Evolutionary conservation across 2,797 vertebrate genomes (phyloP), one percentile per base, ranked within the genome.

Genomic region (Sternarchorhynchus goeldii): DNA sequence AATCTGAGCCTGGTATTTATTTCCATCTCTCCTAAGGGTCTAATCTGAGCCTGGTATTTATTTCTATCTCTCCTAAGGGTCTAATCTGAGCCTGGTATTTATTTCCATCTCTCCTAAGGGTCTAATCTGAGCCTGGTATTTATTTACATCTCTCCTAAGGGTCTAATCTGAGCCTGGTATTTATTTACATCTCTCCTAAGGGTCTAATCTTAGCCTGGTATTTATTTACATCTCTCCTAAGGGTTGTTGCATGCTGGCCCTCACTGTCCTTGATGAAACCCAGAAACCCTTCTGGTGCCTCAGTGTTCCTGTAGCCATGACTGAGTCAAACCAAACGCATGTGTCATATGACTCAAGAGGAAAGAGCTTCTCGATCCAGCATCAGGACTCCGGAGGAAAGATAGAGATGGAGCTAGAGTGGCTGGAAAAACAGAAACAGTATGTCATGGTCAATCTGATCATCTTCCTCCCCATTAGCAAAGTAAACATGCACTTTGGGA

Each of bases 181-280:
- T 8, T 60, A 60, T 66, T n/a, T 50, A 50, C 8, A 50, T 50
- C 3, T 1, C 82, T 79, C 84, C 59, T 63, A 1, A 34, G 10
- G 31, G 50, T 20, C 17, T 12, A 17, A 5, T 7, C n/a, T 75
- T 7, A 14, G 12, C n/a, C 10, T 10, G 14, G 29, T 36, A 0
- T 8, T 31, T 78, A 31, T 17, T n/a, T 50, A 14, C 45, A 50
- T 14, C 45, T 1, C 81, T 79, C 84, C 58, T 16, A 84, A 98
- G 97, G 92, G 91, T 55, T 96, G 95, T 86, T 96, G 90, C 14
- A n/a, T 97, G 64, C 89, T 98, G 93, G 94, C 90, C 77, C 57
- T 96, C 56, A 97, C 95, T 5, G 85, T 99, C 18, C 84, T 95
- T 87, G 95, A 97, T 58, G 94, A 95, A 83, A 88, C 85, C 55